These are phyloP conservation scores for Crocodylus rhombifer DNA, from an alignment of 2,797 vertebrate species.

Conservation along the genomic window DNA sequence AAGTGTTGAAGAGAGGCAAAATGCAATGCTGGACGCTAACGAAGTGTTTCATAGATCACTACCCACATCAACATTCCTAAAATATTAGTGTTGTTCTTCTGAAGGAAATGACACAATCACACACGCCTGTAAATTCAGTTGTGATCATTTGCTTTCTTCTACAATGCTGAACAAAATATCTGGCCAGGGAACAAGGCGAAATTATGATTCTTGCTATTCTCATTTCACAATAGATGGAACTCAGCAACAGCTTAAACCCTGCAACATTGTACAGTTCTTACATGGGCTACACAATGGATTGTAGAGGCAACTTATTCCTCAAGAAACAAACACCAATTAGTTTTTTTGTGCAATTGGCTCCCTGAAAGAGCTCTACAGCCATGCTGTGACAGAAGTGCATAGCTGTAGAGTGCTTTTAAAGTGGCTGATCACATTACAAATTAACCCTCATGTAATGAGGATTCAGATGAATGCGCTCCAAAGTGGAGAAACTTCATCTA, in stretches of 20 bases:
- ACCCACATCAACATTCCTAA: not conserved
- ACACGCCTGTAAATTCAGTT: not conserved
- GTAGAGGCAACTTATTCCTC: not conserved
- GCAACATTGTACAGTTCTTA: not conserved
- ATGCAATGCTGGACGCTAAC: not conserved
- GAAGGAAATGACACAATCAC: not conserved
- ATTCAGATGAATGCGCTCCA: too few relatives aligned
- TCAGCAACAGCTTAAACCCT: not conserved
- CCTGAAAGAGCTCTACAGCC: too few relatives aligned
- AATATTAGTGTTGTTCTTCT: not conserved
- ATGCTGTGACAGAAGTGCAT: too few relatives aligned
- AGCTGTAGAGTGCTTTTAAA: too few relatives aligned
- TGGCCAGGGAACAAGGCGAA: not conserved
- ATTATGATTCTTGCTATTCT: not conserved
- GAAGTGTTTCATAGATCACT: not conserved
- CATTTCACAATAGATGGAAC: not conserved
- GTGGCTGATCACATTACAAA: too few relatives aligned
- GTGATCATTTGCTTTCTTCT: not conserved
- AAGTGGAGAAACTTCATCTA: too few relatives aligned
- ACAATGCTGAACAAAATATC: not conserved
- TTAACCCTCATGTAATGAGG: too few relatives aligned
- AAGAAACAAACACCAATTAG: not conserved
- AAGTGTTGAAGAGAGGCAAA: not conserved
- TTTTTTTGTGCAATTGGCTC: too few relatives aligned
- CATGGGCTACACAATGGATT: not conserved